A percentile compares a stretch with the other conserved stretches of the same genome.
These are phyloP conservation scores for Zaprionus lachaisei DNA, from an alignment of 1,140 invertebrate species.

Conservation along the genomic window DNA sequence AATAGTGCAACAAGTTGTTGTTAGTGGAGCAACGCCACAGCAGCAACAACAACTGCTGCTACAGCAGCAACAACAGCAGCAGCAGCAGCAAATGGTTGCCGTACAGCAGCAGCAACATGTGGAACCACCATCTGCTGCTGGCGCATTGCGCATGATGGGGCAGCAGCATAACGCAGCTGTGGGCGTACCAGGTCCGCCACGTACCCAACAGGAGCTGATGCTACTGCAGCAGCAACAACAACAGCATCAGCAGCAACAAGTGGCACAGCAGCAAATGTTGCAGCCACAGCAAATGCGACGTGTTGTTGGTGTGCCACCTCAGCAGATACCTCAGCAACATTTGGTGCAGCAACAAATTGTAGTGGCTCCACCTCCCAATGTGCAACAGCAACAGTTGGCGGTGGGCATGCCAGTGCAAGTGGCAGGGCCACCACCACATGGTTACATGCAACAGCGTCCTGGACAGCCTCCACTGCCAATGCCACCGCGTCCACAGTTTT, in stretches of 20 bases:
- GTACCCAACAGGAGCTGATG: conserved; percentile 73
- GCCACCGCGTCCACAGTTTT: conserved; percentile 89
- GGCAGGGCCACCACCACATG: conserved; percentile 59
- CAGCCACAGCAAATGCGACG: conserved; percentile 82
- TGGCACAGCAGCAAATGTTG: conserved; percentile 60
- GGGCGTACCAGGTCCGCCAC: conserved; percentile 53
- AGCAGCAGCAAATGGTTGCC: conserved; percentile 67
- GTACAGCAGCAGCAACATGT: conserved; percentile 69
- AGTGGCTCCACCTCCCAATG: conserved; percentile 53
- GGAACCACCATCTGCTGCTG: conserved; percentile 88
- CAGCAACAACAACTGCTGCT: conserved; percentile 62
- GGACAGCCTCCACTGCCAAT: conserved; percentile 84
- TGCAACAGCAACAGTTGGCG: conserved; percentile 57
- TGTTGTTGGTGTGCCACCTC: conserved; percentile 84
- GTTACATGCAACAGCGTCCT: conserved; percentile 72
- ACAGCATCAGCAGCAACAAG: conserved; percentile 61
- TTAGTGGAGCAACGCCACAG: conserved; percentile 56
- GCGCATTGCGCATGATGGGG: conserved; percentile 91
- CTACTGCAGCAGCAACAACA: conserved; percentile 75
- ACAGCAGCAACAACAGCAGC: conserved; percentile 48
- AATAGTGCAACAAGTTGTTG: conserved; percentile 76
- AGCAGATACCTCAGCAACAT: conserved; percentile 77
- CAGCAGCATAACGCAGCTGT: conserved; percentile 90
- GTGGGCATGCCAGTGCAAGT: conserved; percentile 59
- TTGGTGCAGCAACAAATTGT: conserved; percentile 79